A percentile compares a stretch with the other conserved stretches of the same genome.
These are phyloP conservation scores for Acanthochromis polyacanthus DNA, from an alignment of 2,113 vertebrate genomes.

Conservation along the genomic window DNA sequence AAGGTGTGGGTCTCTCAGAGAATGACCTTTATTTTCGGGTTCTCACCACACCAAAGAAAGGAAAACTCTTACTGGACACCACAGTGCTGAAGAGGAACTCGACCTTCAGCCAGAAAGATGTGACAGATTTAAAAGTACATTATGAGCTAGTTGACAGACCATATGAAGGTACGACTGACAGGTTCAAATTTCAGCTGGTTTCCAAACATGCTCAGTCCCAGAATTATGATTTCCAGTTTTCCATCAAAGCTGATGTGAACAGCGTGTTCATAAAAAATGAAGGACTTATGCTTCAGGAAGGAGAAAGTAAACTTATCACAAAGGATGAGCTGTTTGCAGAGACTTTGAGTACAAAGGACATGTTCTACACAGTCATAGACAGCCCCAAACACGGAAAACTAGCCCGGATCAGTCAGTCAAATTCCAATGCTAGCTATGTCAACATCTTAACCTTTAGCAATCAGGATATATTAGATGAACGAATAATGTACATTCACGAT, in stretches of 20 bases:
- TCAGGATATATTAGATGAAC: constrained; percentile 84
- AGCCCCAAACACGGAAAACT: constrained; percentile 89
- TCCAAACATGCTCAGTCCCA: constrained; percentile 88
- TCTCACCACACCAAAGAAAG: constrained; percentile 87
- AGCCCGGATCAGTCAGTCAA: constrained; percentile 83
- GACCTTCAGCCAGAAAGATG: constrained; percentile 88
- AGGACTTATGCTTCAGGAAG: constrained; percentile 88
- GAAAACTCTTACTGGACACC: constrained; percentile 86
- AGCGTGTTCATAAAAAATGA: constrained; percentile 87
- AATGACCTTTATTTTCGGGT: constrained; percentile 87
- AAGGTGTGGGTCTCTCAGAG: constrained; percentile 80
- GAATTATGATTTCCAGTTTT: constrained; percentile 86
- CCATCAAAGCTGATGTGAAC: constrained; percentile 87
- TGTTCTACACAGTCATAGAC: constrained; percentile 86
- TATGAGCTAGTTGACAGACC: constrained; percentile 86
- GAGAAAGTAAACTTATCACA: constrained; percentile 90
- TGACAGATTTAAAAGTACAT: constrained; percentile 84
- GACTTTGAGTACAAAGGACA: constrained; percentile 84
- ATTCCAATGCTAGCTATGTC: constrained; percentile 81
- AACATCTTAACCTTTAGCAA: constrained; percentile 87
- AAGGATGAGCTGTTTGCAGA: constrained; percentile 87
- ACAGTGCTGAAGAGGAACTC: constrained; percentile 83
- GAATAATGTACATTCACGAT: constrained; percentile 91
- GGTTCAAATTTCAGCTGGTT: constrained; percentile 88
- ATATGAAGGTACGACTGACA: constrained; percentile 84